A percentile compares a stretch with the other conserved stretches of the same genome.
Conservation (phyloP, 2,888 invertebrate species). For the Sycophila texana region DNA sequence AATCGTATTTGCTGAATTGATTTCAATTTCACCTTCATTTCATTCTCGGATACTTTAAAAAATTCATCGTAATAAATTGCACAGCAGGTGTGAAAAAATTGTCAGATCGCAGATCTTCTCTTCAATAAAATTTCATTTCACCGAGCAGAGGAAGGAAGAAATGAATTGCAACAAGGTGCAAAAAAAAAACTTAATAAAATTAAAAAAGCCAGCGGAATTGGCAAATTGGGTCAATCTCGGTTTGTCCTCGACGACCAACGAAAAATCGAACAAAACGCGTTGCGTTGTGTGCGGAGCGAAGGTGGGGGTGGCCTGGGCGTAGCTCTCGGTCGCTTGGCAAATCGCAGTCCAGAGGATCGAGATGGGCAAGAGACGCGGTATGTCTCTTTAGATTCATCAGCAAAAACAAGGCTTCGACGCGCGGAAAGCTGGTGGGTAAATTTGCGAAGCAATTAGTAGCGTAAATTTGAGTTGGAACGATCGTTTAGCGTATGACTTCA, state of each 20-base stretch:
- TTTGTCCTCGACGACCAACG: neutral
- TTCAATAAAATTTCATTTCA: no score
- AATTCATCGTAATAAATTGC: no score
- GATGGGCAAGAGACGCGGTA: neutral
- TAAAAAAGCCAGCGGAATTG: neutral
- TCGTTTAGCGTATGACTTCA: neutral
- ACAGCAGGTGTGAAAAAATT: no score
- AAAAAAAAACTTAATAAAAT: slow-evolving; percentile 4
- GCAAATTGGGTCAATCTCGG: slow-evolving; percentile 29
- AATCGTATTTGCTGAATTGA: no score
- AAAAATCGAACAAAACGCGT: slow-evolving; percentile 6
- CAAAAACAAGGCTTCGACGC: neutral
- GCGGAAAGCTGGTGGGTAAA: slow-evolving; percentile 13
- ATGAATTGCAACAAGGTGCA: neutral
- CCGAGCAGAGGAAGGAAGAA: no score
- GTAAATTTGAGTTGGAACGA: slow-evolving; percentile 49
- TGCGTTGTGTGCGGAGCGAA: no score
- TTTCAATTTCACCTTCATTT: no score
- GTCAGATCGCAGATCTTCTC: no score
- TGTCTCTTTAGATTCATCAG: slow-evolving; percentile 8
- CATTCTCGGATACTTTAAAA: no score
- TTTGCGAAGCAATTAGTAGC: slow-evolving; percentile 49
- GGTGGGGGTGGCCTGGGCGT: no score
- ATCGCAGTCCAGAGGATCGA: no score
- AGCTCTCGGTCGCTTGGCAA: no score